Evolutionary conservation across 2,797 vertebrate genomes (phyloP).

Genomic region (Chelon labrosus): DNA sequence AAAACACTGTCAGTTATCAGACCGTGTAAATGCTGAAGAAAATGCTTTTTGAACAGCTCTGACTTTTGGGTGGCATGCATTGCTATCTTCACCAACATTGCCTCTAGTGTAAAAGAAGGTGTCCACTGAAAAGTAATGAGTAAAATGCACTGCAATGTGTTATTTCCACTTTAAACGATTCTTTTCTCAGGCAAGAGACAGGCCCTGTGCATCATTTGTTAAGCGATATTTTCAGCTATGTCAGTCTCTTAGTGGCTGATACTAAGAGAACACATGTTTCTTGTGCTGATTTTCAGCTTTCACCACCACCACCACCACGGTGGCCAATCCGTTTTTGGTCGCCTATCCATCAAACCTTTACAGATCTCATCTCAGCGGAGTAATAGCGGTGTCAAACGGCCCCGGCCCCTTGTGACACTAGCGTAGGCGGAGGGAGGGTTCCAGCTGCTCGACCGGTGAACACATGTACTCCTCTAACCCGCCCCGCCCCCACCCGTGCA

Average conservation of each 20-base stretch:
- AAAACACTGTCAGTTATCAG: too few relatives aligned
- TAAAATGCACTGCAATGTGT: too few relatives aligned
- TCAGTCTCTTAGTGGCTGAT: background rate
- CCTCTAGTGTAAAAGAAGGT: too few relatives aligned
- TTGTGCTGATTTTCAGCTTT: conserved; percentile 18
- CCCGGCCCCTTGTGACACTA: conserved; percentile 1
- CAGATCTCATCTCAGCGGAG: conserved; percentile 13
- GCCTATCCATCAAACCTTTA: conserved; percentile 30
- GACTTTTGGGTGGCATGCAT: too few relatives aligned
- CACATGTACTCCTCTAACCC: background rate
- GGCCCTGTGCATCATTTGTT: background rate
- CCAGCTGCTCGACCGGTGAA: background rate
- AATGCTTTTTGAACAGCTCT: too few relatives aligned
- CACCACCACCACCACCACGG: background rate
- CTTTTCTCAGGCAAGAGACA: background rate
- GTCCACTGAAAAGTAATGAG: background rate
- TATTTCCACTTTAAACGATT: background rate
- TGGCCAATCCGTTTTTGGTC: background rate
- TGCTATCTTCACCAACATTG: too few relatives aligned
- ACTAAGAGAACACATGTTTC: background rate
- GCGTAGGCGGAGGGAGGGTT: background rate
- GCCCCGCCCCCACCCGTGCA: too few relatives aligned
- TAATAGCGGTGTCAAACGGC: conserved; percentile 23
- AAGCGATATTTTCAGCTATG: background rate
- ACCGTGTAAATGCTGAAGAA: too few relatives aligned